phyloP scores from a whole-genome alignment of 1,140 invertebrate species.

The Drosophila paulistorum region DNA sequence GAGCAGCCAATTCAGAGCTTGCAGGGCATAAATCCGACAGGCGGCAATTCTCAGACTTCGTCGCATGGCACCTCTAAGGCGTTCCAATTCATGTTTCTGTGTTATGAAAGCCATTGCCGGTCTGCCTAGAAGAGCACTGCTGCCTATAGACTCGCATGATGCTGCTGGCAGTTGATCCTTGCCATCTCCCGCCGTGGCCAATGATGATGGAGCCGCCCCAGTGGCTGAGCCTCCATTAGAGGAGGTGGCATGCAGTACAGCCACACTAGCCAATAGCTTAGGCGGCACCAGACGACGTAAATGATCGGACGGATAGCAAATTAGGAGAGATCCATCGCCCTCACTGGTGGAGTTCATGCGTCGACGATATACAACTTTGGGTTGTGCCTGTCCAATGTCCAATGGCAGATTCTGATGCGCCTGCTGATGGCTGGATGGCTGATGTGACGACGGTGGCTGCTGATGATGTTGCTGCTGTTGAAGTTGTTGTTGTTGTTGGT shows the following conservation, averaged over 20 bases:
- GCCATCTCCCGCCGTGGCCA: not conserved
- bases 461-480: constrained; percentile 33
- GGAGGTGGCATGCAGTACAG: constrained; percentile 44
- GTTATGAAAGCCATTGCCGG: constrained; percentile 93
- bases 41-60: constrained; percentile 92
- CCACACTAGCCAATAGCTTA: constrained; percentile 64
- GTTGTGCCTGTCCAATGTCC: constrained; percentile 30
- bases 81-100: constrained; percentile 92
- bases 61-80: constrained; percentile 91
- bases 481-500: constrained; percentile 32
- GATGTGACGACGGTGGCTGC: constrained; percentile 17
- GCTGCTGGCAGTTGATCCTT: not conserved
- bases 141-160: constrained; percentile 6
- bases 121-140: constrained; percentile 84
- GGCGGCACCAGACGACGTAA: constrained; percentile 88
- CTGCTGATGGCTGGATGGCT: constrained; percentile 19
- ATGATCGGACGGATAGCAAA: constrained; percentile 92
- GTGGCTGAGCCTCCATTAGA: not conserved
- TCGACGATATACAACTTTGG: constrained; percentile 75
- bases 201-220: not conserved
- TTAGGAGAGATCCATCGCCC: constrained; percentile 87
- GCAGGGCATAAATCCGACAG: constrained; percentile 91
- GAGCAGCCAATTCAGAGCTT: constrained; percentile 97
- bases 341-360: constrained; percentile 80
- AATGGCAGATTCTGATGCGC: not conserved